A percentile compares a stretch with the other conserved stretches of the same genome.
These are phyloP conservation scores for Jaculus jaculus DNA, from an alignment of 2,113 vertebrate genomes.

Conservation along the genomic window DNA sequence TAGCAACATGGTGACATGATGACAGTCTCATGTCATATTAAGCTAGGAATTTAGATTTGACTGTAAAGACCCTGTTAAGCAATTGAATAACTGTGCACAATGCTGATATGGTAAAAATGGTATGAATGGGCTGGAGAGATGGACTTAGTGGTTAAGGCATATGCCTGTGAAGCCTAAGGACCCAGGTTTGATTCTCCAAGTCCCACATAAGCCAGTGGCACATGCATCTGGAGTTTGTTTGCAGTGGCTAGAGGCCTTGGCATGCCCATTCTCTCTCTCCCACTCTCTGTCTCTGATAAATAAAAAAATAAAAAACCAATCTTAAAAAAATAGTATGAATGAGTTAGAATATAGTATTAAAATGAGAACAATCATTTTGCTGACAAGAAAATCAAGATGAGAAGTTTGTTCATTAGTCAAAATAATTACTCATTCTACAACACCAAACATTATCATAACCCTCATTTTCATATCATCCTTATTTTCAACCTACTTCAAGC, in stretches of 20 bases:
- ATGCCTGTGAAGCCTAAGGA: too few species aligned
- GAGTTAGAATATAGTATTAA: too few species aligned
- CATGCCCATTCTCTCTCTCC: too few species aligned
- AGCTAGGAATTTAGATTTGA: not conserved
- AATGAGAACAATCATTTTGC: not conserved
- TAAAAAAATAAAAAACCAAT: too few species aligned
- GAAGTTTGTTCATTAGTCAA: not conserved
- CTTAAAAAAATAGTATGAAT: too few species aligned
- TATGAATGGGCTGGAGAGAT: too few species aligned
- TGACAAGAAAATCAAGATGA: not conserved
- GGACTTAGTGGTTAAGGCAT: too few species aligned
- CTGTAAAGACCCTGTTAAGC: not conserved
- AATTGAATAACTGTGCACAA: not conserved
- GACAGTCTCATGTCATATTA: not conserved
- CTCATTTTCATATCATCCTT: not conserved
- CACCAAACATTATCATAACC: not conserved
- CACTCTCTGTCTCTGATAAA: too few species aligned
- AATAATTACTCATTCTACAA: constrained; percentile 18
- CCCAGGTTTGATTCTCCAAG: too few species aligned
- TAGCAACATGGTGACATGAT: not conserved
- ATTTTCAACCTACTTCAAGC: constrained; percentile 35
- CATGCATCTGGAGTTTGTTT: too few species aligned
- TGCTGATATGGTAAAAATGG: not conserved
- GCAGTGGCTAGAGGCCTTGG: too few species aligned
- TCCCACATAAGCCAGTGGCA: too few species aligned